Base-by-base conservation (phyloP, 2,797 vertebrate genomes). In the Typhlichthys subterraneus region DNA sequence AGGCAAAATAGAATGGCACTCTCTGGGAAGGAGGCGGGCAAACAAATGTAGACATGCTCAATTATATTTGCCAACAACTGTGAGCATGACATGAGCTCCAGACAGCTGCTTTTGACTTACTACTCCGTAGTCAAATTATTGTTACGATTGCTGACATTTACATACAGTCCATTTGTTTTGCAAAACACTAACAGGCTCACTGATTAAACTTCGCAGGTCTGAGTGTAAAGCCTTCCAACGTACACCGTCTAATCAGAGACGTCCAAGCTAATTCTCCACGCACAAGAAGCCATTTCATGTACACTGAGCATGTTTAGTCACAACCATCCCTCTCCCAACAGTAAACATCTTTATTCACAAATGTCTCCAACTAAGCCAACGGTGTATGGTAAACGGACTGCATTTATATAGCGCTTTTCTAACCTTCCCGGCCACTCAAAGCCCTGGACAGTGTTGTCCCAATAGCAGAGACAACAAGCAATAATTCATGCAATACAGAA, bases 221-320 rank as follows among this genome's bases (percentile, higher is more conserved):
- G 23, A 4, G 23, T 29, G 23, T 29, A 29, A 29, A 29, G 23
- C 23, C 23, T 29, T 29, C 23, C 23, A 29, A 64, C 10, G 11
- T 13, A 49, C 62, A 57, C 45, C 31, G 6, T 47, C 52, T 15
- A 6, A 53, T 38, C 65, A 23, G 57, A 70, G 79, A 69, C 63
- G 76, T 67, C 47, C 13, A 50, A 10, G 73, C 70, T 60, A 73
- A 70, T 64, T 60, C 59, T 66, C 63, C 53, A 79, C 83, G 76
- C 75, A 84, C 72, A 68, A 81, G 65, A 66, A 52, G 59, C 73
- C 53, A 29, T 59, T 23, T 9, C 17, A 60, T 23, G 23, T 29
- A 29, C 23, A 4, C 23, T 23, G 71, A 74, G 67, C 68, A 51
- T 76, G 73, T 80, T 79, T 70, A 61, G 66, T 77, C 71, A 83